Percentiles rank a stretch among this genome's conserved stretches.
Evolutionary conservation across 2,113 vertebrate genomes (phyloP).

Genomic region (Chrysemys picta): DNA sequence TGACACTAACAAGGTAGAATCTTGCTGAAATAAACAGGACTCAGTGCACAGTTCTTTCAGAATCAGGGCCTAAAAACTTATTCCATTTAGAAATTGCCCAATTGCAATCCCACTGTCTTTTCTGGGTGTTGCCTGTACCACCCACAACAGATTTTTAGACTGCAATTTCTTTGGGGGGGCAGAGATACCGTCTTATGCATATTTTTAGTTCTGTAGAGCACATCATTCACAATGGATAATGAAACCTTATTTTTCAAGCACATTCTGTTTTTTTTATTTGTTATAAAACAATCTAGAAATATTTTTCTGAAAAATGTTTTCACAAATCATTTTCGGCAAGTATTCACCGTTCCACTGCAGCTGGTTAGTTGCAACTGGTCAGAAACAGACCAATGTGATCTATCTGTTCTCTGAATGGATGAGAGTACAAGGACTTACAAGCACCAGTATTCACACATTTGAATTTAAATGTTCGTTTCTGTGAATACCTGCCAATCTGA

Average conservation of each 20-base stretch:
- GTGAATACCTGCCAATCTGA: slow-evolving; percentile 28
- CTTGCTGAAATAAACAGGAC: slow-evolving; percentile 37
- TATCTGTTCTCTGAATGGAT: slow-evolving; percentile 31
- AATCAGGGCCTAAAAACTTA: neutral
- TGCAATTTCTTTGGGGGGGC: neutral
- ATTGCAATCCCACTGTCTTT: neutral
- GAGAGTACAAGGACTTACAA: neutral
- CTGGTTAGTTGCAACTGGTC: neutral
- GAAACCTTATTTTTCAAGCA: neutral
- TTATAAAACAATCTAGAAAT: neutral
- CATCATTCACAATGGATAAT: neutral
- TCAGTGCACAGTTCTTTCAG: neutral
- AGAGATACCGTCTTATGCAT: neutral
- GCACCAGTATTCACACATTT: slow-evolving; percentile 33
- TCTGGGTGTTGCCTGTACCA: neutral
- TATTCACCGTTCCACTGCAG: neutral
- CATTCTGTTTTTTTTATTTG: neutral
- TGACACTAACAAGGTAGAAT: neutral
- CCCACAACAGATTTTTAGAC: neutral
- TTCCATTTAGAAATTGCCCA: neutral
- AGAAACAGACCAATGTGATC: slow-evolving; percentile 21
- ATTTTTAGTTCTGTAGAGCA: neutral
- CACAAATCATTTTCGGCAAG: slow-evolving; percentile 10
- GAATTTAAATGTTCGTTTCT: slow-evolving; percentile 21
- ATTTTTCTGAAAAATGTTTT: neutral